Evolutionary conservation across 2,797 vertebrate genomes (phyloP).

Genomic region (Glossophaga mutica): DNA sequence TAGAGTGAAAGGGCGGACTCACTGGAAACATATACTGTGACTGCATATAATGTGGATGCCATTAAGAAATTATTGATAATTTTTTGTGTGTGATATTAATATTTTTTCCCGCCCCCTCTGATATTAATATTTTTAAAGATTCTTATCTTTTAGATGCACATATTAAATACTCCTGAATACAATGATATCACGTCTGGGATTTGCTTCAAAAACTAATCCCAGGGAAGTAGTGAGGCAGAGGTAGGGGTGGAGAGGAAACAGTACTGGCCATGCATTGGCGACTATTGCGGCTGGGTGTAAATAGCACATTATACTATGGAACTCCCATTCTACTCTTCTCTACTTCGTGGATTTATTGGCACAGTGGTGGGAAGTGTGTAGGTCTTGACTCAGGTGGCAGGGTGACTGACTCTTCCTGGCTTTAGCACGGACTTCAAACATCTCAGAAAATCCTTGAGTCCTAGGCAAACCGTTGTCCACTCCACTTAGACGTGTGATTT

Average conservation of each 20-base stretch:
- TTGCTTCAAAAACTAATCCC: not conserved
- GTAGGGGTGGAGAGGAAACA: not conserved
- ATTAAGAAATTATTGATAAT: not conserved
- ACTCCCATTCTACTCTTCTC: not conserved
- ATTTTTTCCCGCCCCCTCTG: too few relatives aligned
- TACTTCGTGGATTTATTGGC: not conserved
- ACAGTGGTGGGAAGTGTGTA: rapidly evolving
- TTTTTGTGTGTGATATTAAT: not conserved
- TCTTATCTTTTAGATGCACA: not conserved
- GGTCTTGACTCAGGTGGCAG: not conserved
- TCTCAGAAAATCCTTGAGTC: not conserved
- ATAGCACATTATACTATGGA: not conserved
- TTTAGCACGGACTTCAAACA: too few relatives aligned
- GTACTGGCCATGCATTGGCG: not conserved
- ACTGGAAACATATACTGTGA: not conserved
- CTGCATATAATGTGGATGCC: not conserved
- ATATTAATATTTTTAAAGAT: not conserved
- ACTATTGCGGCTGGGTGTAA: not conserved
- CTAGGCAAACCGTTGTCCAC: not conserved
- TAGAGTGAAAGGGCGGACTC: not conserved
- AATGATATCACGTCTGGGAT: not conserved
- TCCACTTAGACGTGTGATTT: not conserved
- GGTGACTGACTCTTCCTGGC: not conserved
- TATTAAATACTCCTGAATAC: not conserved
- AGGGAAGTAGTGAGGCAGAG: not conserved